Base-by-base conservation (phyloP, 2,797 vertebrate species). In the Eulemur mongoz region DNA sequence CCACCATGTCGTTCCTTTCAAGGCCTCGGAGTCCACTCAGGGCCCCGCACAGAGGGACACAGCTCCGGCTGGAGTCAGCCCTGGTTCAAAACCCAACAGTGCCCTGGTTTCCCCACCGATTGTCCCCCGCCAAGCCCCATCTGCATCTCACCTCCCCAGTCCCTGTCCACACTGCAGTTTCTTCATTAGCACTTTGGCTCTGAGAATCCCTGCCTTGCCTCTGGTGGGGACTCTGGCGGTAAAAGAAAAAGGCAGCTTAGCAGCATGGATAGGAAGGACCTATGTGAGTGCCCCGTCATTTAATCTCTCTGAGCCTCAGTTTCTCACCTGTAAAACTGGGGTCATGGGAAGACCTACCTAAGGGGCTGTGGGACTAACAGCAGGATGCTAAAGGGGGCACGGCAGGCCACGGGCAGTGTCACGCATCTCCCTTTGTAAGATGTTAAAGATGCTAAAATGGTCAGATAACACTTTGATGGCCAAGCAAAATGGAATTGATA, bases 1-100 rank as follows among this genome's bases (percentile, higher is more conserved):
- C 91, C 91, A 38, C 92, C 79, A 8, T 61, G 69, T 63, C 30
- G 9, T 57, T 91, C 63, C 93, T 91, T 88, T 84, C 89, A 80
- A 76, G 75, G 86, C 79, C 76, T 85, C 69, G 35, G 38, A 59
- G 43, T 69, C 91, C 1, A 0, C 65, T 30, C 82, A 38, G 82
- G 79, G 65, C 70, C 89, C 40, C 32, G 8, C 67, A 43, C 38
- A 4, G 54, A 86, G 48, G 65, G 72, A 57, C 52, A 5, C 22
- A 15, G 32, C 43, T 70, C 91, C 0, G 0, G 79, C 91, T 78
- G 48, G 65, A 86, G 40, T 45, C 65, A 48, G 87, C 45, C 43
- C 38, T 20, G 23, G 92, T 73, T 91, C 72, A 93, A 63, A 63
- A 9, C 59, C 76, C 72, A 57, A 30, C 78, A 4, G 59, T 73